Evolutionary conservation across 2,113 vertebrate genomes (phyloP).

Genomic region (Pionites leucogaster): DNA sequence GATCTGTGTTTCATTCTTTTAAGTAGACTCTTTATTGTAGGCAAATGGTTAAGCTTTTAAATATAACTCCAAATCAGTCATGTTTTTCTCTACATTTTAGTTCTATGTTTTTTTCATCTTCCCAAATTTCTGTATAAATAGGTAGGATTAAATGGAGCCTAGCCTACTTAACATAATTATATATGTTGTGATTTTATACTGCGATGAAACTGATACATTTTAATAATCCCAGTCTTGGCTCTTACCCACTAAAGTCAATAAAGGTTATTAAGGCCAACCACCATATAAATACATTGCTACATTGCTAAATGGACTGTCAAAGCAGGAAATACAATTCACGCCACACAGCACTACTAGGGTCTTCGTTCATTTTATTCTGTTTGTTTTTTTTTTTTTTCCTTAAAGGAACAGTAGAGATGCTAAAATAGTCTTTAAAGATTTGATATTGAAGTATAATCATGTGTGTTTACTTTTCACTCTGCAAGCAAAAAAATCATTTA

Average conservation of each 20-base stretch:
- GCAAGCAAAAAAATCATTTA: neutral
- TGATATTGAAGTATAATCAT: neutral
- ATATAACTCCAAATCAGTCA: conserved; percentile 10
- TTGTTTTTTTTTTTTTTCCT: neutral
- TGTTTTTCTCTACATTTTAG: neutral
- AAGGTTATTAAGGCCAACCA: conserved; percentile 93
- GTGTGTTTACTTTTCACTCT: neutral
- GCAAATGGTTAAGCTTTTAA: neutral
- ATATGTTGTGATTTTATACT: conserved; percentile 84
- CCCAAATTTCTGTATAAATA: conserved; percentile 80
- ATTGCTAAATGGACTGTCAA: conserved; percentile 83
- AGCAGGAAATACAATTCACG: conserved; percentile 73
- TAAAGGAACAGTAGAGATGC: neutral
- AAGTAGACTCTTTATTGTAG: conserved; percentile 5
- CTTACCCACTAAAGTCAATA: conserved; percentile 87
- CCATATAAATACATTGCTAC: conserved; percentile 83
- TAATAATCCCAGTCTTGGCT: conserved; percentile 93
- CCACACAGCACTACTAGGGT: neutral
- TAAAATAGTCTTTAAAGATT: neutral
- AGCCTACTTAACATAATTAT: conserved; percentile 87
- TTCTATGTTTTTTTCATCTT: neutral
- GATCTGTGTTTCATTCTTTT: conserved; percentile 30
- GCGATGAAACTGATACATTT: conserved; percentile 91
- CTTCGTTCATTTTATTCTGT: neutral
- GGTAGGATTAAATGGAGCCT: conserved; percentile 84